Evolutionary conservation across 2,888 invertebrate species (phyloP).

Genomic region (Nudaria mundana): DNA sequence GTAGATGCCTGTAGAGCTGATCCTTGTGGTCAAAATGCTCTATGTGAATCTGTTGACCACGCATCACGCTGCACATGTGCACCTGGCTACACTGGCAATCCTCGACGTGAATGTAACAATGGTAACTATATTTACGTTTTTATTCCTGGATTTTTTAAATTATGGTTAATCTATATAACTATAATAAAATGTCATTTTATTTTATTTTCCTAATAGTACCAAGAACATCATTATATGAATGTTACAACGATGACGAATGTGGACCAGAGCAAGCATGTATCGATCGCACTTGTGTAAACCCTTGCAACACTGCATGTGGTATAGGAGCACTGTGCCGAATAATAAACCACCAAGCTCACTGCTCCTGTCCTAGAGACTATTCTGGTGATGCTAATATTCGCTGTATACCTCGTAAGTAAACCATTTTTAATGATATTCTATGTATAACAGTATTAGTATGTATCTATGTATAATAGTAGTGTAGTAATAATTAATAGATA

Average conservation of each 20-base stretch:
- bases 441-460: background rate
- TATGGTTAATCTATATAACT: background rate
- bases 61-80: constrained; percentile 90
- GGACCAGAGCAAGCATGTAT: constrained; percentile 86
- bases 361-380: constrained; percentile 90
- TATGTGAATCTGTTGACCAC: constrained; percentile 89
- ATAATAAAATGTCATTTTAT: background rate
- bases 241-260: constrained; percentile 90
- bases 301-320: constrained; percentile 89
- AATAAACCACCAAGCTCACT: constrained; percentile 87
- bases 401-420: constrained; percentile 89
- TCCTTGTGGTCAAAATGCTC: constrained; percentile 90
- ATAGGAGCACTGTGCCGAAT: constrained; percentile 91
- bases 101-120: constrained; percentile 87
- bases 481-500: too few species aligned
- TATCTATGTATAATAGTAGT: too few species aligned
- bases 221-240: constrained; percentile 81
- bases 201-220: constrained; percentile 49
- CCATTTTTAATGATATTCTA: background rate
- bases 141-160: background rate
- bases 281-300: constrained; percentile 89
- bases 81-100: constrained; percentile 88
- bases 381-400: constrained; percentile 86
- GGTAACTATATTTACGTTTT: constrained; percentile 56
- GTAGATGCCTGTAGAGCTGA: constrained; percentile 89